Base-by-base conservation (phyloP, 2,888 invertebrate species). In the Pristionchus exspectatus region DNA sequence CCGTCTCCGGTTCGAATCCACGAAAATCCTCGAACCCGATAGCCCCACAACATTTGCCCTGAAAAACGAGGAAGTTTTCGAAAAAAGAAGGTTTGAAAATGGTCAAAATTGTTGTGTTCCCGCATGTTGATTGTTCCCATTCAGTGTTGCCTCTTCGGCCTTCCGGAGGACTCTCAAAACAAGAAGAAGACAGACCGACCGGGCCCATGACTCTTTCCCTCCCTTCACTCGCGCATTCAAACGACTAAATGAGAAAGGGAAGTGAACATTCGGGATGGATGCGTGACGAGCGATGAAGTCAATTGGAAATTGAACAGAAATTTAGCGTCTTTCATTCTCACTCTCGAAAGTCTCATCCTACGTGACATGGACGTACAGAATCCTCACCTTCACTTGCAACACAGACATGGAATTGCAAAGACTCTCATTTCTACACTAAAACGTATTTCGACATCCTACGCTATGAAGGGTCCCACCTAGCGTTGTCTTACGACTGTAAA, bases 41-140 rank as follows among this genome's bases (percentile, higher is more conserved):
- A 14, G 89, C 81, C 1, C 89, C 89, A 63, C 89, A 89, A 33
- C 89, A 89, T 10, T 69, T 77, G n/a, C 89, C 89, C 89, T 89
- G 24, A 30, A 83, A 38, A 72, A 56, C 33, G 30, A 2, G n/a
- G 14, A 27, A 21, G 33, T 84, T 50, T 21, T 85, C n/a, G 21
- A 59, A 30, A 27, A 59, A 83, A 54, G 33, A 85, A 27, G 27
- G 50, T 33, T 50, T 50, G 30, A 27, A 84, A 56, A 21, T 21
- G 27, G 27, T 50, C 18, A 27, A 77, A 72, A 33, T 21, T 30
- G 72, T 72, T 30, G 33, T 72, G 16, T 72, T 27, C 30, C 69
- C 69, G 30, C 14, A 14, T 44, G 38, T 83, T 83, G 54, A 18
- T 54, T 81, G 81, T 81, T 38, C 44, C 77, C 81, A 81, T 81